Base-by-base conservation (phyloP, 64 coral and sea anemone genomes). In the Stichodactyla helianthus region DNA sequence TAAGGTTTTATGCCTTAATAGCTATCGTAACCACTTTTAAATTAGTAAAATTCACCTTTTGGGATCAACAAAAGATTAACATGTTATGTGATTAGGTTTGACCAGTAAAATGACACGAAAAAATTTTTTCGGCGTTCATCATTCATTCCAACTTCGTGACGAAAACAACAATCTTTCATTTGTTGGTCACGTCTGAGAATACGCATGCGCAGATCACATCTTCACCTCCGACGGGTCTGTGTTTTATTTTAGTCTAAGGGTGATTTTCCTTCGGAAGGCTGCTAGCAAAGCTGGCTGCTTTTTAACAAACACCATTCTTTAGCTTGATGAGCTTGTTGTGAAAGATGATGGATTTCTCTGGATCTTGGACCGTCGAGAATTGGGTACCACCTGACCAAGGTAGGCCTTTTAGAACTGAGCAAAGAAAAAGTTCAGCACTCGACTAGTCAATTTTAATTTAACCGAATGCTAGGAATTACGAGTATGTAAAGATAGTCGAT, bases 151-250 rank as follows among this genome's bases (percentile, higher is more conserved):
- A 52, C 4, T 51, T 22, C 78, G 78, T 81, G 78, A 81, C 78
- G 78, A 15, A 52, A 27, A 28, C 68, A 58, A 58, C 23, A 4
- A 74, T 74, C 68, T 74, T 20, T 25, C 25, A 53, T 17, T 81
- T 81, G 50, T 81, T 53, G 78, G 78, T 81, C 78, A 81, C 78
- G 78, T 81, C 78, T 54, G 15, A 53, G 78, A 2, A 23, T 4
- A 81, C 78, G 78, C 78, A 81, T 81, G 78, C 78, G 78, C 78
- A 81, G 2, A 20, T 5, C 4, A 20, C 10, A 81, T 81, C 35
- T 14, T 81, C 50, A 81, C 20, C 78, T 81, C 52, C 50, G 78
- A 52, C 78, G 50, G 52, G 78, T 81, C 78, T 81, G 78, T 81
- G 7, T 81, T 7, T 81, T 51, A 81, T 52, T 20, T 81, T 50